A percentile compares a stretch with the other conserved stretches of the same genome.
These are phyloP conservation scores for Archocentrus centrarchus DNA, from an alignment of 2,113 vertebrate genomes.

Conservation along the genomic window DNA sequence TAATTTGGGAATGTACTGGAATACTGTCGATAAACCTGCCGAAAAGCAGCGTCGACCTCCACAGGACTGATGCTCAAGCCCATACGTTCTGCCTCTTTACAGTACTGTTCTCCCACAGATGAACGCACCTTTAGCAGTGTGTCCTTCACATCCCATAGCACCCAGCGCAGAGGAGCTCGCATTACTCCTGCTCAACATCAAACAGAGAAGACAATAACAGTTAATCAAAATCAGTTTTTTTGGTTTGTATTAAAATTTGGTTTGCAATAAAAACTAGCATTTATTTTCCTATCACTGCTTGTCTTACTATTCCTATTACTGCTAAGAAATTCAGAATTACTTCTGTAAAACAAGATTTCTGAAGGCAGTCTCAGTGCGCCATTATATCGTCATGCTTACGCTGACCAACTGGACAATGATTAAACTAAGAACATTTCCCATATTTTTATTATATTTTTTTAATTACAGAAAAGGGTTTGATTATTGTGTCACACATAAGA, in stretches of 20 bases:
- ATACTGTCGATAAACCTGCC: slow-evolving; percentile 74
- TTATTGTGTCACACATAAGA: neutral
- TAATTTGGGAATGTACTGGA: slow-evolving; percentile 88
- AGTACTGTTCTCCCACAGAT: slow-evolving; percentile 88
- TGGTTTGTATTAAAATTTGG: too few relatives aligned
- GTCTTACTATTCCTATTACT: neutral
- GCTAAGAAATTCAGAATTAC: neutral
- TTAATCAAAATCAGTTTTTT: neutral
- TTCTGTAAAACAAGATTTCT: neutral
- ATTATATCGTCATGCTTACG: neutral
- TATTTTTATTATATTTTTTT: neutral
- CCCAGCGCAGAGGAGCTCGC: slow-evolving; percentile 77
- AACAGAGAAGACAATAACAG: neutral
- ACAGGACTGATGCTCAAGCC: slow-evolving; percentile 80
- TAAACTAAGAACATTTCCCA: neutral
- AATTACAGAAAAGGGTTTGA: neutral
- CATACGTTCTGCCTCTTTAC: slow-evolving; percentile 77
- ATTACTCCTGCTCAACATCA: slow-evolving; percentile 60
- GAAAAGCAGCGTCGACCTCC: slow-evolving; percentile 81
- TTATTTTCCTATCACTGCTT: neutral
- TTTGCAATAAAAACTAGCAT: too few relatives aligned
- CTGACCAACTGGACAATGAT: neutral
- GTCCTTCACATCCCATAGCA: slow-evolving; percentile 95
- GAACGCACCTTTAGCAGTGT: slow-evolving; percentile 88
- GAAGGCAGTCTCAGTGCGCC: neutral